Conservation (phyloP, 2,113 vertebrate genomes). For the Ramphastos sulfuratus region DNA sequence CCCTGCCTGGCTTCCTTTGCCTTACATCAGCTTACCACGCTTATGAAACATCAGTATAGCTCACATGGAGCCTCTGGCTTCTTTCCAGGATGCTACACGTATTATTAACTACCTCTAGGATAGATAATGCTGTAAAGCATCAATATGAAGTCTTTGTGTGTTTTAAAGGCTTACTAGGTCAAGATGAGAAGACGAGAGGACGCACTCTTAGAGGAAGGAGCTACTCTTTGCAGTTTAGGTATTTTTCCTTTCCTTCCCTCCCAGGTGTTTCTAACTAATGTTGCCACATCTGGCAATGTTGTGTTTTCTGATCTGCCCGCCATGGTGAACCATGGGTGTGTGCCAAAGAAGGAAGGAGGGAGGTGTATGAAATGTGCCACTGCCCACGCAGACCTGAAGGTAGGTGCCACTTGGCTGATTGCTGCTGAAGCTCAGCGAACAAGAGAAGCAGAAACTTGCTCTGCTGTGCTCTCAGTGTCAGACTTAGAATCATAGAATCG, state of each 20-base stretch:
- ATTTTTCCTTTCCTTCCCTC: background rate
- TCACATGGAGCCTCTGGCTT: background rate
- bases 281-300: background rate
- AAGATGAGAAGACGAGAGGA: background rate
- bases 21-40: rapidly evolving
- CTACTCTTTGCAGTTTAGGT: background rate
- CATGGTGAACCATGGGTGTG: rapidly evolving
- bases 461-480: background rate
- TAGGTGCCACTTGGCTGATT: background rate
- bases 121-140: background rate
- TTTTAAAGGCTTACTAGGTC: background rate
- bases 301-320: background rate
- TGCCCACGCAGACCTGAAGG: background rate
- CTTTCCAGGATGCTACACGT: background rate
- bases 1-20: background rate
- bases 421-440: background rate
- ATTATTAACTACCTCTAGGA: background rate
- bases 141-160: rapidly evolving
- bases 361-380: background rate
- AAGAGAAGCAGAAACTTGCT: background rate
- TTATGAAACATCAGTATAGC: background rate
- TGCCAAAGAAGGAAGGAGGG: background rate
- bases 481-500: background rate
- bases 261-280: background rate
- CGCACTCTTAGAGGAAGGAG: background rate